Conservation (phyloP, 2,797 vertebrate genomes). For the Anas bernieri region DNA sequence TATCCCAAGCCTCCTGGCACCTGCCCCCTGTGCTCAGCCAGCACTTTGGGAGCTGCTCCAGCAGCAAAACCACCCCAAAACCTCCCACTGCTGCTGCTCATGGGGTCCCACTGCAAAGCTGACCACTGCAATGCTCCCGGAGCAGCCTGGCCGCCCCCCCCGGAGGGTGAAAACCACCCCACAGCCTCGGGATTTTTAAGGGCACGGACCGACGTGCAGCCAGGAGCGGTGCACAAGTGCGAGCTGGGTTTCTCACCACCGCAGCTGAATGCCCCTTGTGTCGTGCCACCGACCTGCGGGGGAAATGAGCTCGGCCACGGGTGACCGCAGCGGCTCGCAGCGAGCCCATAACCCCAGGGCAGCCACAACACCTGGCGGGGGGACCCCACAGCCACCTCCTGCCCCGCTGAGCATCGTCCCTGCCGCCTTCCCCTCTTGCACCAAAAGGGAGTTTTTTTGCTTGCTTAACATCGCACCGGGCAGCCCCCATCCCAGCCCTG, state of each 20-base stretch:
- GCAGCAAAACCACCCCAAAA: background rate
- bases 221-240: background rate
- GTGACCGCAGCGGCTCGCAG: background rate
- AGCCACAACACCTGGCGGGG: background rate
- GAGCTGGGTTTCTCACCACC: background rate
- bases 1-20: fast-evolving
- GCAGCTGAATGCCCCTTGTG: background rate
- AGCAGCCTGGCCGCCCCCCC: background rate
- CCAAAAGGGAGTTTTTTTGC: background rate
- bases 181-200: background rate
- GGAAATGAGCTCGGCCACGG: fast-evolving
- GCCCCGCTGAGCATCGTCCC: background rate
- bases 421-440: background rate
- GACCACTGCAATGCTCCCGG: background rate
- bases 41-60: background rate
- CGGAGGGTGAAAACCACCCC: background rate
- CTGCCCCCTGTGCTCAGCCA: fast-evolving
- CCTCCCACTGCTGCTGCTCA: background rate
- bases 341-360: background rate
- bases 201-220: constrained; percentile 22
- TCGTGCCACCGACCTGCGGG: background rate
- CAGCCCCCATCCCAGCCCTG: background rate
- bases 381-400: background rate
- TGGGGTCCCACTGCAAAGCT: fast-evolving
- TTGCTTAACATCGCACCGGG: fast-evolving